Evolutionary conservation across 2,888 invertebrate species (phyloP).

Genomic region (Sericinus montela): DNA sequence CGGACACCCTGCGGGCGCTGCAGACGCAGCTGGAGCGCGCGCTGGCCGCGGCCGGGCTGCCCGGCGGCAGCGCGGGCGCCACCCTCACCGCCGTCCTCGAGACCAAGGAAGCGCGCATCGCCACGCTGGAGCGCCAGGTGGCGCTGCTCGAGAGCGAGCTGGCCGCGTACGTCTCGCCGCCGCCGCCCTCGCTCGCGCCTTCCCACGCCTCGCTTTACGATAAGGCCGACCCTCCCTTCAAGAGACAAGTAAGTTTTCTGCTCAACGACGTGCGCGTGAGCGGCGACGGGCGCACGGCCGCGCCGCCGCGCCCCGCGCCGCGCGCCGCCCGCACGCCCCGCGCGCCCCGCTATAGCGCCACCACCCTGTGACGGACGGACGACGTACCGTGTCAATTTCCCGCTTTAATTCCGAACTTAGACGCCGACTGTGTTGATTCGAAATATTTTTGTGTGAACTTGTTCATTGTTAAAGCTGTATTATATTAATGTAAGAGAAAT

Average conservation of each 20-base stretch:
- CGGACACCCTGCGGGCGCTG: constrained; percentile 90
- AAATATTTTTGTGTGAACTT: constrained; percentile 72
- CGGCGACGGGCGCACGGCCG: constrained; percentile 82
- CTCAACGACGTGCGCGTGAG: constrained; percentile 88
- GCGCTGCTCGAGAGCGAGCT: constrained; percentile 89
- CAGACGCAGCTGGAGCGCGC: constrained; percentile 89
- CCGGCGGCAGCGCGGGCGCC: constrained; percentile 78
- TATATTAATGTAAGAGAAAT: constrained; percentile 63
- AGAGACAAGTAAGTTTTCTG: constrained; percentile 92
- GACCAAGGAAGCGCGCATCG: constrained; percentile 92
- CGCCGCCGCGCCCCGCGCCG: constrained; percentile 50
- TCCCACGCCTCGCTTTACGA: constrained; percentile 80
- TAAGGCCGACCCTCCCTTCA: constrained; percentile 83
- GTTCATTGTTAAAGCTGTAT: constrained; percentile 77
- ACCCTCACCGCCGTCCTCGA: constrained; percentile 89
- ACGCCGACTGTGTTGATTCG: constrained; percentile 68
- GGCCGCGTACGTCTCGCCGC: constrained; percentile 70
- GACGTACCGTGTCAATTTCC: constrained; percentile 68
- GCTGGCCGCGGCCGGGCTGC: constrained; percentile 81
- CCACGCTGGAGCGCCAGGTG: constrained; percentile 92
- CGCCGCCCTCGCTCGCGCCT: constrained; percentile 74
- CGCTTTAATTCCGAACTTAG: constrained; percentile 73
- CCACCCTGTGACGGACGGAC: constrained; percentile 55
- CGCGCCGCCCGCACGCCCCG: constrained; percentile 26
- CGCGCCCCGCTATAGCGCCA: constrained; percentile 54